Percentiles rank a stretch among this genome's conserved stretches.
phyloP scores from a whole-genome alignment of 2,888 invertebrate genomes.

The Meganola albula region DNA sequence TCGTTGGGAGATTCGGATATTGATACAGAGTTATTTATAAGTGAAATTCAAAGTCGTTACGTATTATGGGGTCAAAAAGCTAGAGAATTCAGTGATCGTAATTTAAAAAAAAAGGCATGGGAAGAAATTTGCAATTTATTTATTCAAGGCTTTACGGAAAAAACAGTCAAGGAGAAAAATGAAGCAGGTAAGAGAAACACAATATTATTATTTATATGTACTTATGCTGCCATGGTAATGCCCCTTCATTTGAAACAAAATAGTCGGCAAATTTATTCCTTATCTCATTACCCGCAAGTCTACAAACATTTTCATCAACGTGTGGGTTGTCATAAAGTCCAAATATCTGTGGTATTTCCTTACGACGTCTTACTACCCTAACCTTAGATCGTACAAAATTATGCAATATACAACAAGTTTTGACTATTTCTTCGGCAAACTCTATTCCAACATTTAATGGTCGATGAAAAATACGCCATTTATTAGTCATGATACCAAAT shows the following conservation, averaged over 20 bases:
- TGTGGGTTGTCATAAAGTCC: conserved; percentile 16
- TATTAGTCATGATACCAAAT: conserved; percentile 9
- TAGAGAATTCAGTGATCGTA: conserved; percentile 14
- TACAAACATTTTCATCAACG: conserved; percentile 9
- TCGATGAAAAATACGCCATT: conserved; percentile 6
- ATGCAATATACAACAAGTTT: conserved; percentile 18
- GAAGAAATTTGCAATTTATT: conserved; percentile 17
- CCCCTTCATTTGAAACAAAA: conserved; percentile 16
- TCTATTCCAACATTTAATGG: conserved; percentile 12
- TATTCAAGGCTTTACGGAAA: conserved; percentile 13
- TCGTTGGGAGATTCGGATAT: conserved; percentile 6
- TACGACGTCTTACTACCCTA: conserved; percentile 12
- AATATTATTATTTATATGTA: conserved; percentile 16
- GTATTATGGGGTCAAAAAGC: conserved; percentile 15
- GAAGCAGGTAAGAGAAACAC: conserved; percentile 16
- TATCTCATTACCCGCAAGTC: conserved; percentile 11
- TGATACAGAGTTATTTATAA: conserved; percentile 17
- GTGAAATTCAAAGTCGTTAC: conserved; percentile 15
- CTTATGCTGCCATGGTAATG: conserved; percentile 17
- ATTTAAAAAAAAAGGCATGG: conserved; percentile 16
- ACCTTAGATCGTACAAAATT: conserved; percentile 13
- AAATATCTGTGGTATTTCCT: conserved; percentile 16
- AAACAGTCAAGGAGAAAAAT: conserved; percentile 19
- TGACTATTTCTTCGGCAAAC: conserved; percentile 17
- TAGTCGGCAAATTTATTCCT: conserved; percentile 13